Base-by-base conservation (phyloP, 2,797 vertebrate genomes). In the Uromys caudimaculatus region DNA sequence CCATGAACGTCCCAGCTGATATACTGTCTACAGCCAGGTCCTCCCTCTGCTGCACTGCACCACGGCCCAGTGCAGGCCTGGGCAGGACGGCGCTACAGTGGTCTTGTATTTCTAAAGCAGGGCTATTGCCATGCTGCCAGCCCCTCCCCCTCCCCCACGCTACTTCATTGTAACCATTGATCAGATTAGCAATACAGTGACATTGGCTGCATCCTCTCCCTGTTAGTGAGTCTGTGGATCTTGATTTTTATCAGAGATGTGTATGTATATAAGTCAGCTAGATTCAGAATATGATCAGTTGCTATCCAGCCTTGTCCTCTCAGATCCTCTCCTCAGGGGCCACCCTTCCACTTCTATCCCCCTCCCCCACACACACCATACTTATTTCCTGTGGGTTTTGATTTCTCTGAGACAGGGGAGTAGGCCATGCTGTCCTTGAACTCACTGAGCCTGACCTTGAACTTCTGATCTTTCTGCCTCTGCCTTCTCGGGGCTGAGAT, bases 11-110 rank as follows among this genome's bases (percentile, higher is more conserved):
- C 69, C 84, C 11, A 1, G 69, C 11, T 35, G 75, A 71, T 21
- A 9, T 3, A 41, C 19, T 17, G 16, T 67, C 54, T 67, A 10
- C 17, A 52, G 27, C 62, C 2, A 0, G 35, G 12, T 54, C 44
- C 44, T 62, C 35, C 29, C 56, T 8, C 12, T 0, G 0, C 12
- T 27, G 27, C 38, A 19, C 14, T 3, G 1, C 27, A 1, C 13
- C 24, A 14, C 17, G 2, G 3, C 29, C 17, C 9, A 3, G 47
- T 0, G 1, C 35, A 0, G 1, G 11, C 4, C 1, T 0, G 0
- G 62, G 56, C 14, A n/a, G 44, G 54, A 60, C 0, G 0, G n/a
- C 19, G n/a, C 2, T 0, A 1, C 5, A 23, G 41, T 56, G 23
- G 10, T 21, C 75, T 29, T 0, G 2, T 14, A 9, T 32, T 41